A percentile compares a stretch with the other conserved stretches of the same genome.
Conservation (phyloP, 2,113 vertebrate genomes). For the Nibea coibor region DNA sequence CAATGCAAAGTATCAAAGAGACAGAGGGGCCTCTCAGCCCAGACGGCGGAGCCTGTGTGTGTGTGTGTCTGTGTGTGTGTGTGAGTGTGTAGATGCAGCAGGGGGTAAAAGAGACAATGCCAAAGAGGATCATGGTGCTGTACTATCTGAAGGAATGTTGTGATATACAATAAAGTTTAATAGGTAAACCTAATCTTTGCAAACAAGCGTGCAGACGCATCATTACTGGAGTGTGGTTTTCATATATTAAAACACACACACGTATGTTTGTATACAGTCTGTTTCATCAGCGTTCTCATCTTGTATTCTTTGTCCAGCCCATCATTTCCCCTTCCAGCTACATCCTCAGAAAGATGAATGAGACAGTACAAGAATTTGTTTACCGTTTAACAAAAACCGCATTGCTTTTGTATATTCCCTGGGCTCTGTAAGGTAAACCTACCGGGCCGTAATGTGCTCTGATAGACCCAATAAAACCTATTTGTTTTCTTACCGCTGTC, state of each 20-base stretch:
- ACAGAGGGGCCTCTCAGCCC: constrained; percentile 64
- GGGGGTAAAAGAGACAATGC: constrained; percentile 63
- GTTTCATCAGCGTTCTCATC: constrained; percentile 40
- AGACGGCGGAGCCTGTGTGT: constrained; percentile 65
- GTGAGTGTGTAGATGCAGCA: constrained; percentile 36
- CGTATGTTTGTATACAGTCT: background rate
- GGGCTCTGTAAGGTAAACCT: constrained; percentile 19
- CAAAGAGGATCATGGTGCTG: constrained; percentile 44
- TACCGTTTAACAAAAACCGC: constrained; percentile 14
- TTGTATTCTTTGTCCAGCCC: constrained; percentile 19
- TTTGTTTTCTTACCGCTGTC: constrained; percentile 89
- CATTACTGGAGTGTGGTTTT: constrained; percentile 27
- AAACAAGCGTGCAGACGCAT: constrained; percentile 22
- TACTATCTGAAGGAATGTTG: constrained; percentile 34
- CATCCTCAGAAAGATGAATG: constrained; percentile 11
- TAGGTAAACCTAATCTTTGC: constrained; percentile 22
- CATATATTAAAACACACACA: constrained; percentile 17
- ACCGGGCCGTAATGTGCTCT: background rate
- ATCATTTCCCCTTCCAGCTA: constrained; percentile 24
- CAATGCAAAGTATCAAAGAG: constrained; percentile 68
- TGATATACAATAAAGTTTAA: constrained; percentile 38
- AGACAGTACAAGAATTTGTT: constrained; percentile 16
- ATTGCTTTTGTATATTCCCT: constrained; percentile 32
- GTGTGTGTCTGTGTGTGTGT: constrained; percentile 47
- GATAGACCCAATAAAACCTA: constrained; percentile 23